Evolutionary conservation across 2,888 invertebrate species (phyloP).

Genomic region (Chironomus riparius): DNA sequence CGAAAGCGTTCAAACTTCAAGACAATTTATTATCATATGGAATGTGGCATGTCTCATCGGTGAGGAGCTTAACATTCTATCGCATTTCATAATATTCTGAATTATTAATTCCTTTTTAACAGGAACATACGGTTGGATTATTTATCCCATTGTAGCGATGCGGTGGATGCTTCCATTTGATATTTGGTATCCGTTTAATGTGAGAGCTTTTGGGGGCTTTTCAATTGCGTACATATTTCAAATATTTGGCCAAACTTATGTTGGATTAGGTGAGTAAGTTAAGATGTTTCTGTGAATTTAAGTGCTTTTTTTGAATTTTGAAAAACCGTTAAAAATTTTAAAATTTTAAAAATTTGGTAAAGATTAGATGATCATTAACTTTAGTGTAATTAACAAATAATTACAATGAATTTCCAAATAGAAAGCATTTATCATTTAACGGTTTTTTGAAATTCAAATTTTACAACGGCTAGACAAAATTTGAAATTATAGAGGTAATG

Average conservation of each 20-base stretch:
- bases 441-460: no score
- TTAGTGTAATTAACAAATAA: no score
- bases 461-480: no score
- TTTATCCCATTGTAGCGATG: conserved; percentile 32
- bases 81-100: no score
- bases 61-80: neutral
- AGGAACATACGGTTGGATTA: conserved; percentile 31
- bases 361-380: no score
- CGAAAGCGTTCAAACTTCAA: neutral
- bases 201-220: conserved; percentile 30
- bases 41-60: neutral
- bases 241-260: neutral
- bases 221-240: neutral
- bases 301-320: no score
- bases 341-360: no score
- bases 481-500: no score
- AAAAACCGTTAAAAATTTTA: no score
- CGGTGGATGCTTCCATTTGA: conserved; percentile 34
- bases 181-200: conserved; percentile 39
- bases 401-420: no score
- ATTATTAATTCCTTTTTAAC: no score
- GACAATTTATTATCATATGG: neutral
- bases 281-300: neutral
- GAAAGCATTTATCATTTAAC: no score
- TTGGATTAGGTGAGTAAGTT: neutral